Percentiles rank a stretch among this genome's conserved stretches.
Evolutionary conservation across 2,113 vertebrate species (phyloP).

Genomic region (Vanacampus margaritifer): DNA sequence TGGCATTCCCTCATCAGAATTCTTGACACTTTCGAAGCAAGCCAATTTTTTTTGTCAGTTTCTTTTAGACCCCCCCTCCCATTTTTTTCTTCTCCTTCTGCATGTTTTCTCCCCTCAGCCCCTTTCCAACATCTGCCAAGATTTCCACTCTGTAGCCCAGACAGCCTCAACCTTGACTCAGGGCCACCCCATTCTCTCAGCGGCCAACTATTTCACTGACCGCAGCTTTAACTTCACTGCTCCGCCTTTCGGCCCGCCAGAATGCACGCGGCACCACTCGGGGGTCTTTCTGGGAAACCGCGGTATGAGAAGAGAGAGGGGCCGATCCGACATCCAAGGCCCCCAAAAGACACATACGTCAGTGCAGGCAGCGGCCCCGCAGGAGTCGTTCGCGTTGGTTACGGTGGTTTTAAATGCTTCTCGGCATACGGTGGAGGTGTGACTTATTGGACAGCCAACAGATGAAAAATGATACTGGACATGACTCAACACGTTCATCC

Average conservation of each 20-base stretch:
- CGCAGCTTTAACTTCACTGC: constrained; percentile 72
- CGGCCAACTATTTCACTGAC: constrained; percentile 73
- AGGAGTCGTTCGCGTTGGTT: constrained; percentile 51
- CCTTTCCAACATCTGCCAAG: constrained; percentile 29
- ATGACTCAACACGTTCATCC: neutral
- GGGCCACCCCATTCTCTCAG: constrained; percentile 68
- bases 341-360: constrained; percentile 57
- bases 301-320: constrained; percentile 56
- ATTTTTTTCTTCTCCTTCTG: constrained; percentile 46
- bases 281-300: constrained; percentile 68
- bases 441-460: constrained; percentile 25
- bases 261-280: constrained; percentile 55
- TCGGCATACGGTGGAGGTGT: constrained; percentile 34
- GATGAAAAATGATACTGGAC: constrained; percentile 14
- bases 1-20: constrained; percentile 14
- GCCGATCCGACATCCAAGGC: constrained; percentile 45
- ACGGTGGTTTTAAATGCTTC: constrained; percentile 45
- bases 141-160: constrained; percentile 61
- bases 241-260: constrained; percentile 39
- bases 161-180: constrained; percentile 70
- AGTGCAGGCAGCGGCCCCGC: constrained; percentile 44
- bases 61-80: constrained; percentile 17
- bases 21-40: constrained; percentile 54
- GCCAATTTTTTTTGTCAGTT: constrained; percentile 42
- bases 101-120: constrained; percentile 41